Base-by-base conservation (phyloP, 2,113 vertebrate genomes). In the Colistium nudipinnis region DNA sequence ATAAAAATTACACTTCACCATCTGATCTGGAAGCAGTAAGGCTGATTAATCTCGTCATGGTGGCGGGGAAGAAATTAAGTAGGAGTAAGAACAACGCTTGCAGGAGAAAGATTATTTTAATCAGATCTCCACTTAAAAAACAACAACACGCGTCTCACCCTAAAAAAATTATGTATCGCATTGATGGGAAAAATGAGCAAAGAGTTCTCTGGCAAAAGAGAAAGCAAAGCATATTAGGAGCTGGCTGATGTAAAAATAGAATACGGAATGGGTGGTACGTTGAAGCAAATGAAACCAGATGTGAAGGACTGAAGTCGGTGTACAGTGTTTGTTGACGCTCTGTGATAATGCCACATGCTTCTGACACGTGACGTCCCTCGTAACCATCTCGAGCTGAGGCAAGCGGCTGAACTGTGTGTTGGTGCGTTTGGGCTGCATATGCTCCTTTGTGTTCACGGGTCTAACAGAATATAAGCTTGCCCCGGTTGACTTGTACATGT, bases 211-310 rank as follows among this genome's bases (percentile, higher is more conserved):
- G 70, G 81, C 78, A 70, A 81, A 81, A 82, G 57, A 36, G 22
- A 64, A 73, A 57, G 63, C 62, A 74, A 67, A 67, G 47, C 64
- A 76, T 20, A 69, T 71, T 80, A 56, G 47, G 57, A 65, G 64
- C 38, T 19, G 67, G 39, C 62, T 79, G 53, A 45, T 22, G 82
- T 70, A 76, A 22, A 87, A 84, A 82, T 53, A 56, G 24, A 68
- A 74, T 68, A 30, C 20, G 63, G 31, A 62, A 54, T 69, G 63
- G 30, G 10, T 62, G 69, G 11, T 27, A 63, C 74, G 79, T 65
- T 82, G 70, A 75, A 73, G 66, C 33, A 60, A 79, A 84, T 84
- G 45, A 69, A 69, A 88, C 63, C 53, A 49, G 70, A 38, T 73
- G 54, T 4, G 14, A 36, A 75, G 60, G 70, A 75, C 62, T n/a